These are phyloP conservation scores for Zoanthus solanderi DNA, from an alignment of 92 coral and sea anemone genomes.

Conservation along the genomic window DNA sequence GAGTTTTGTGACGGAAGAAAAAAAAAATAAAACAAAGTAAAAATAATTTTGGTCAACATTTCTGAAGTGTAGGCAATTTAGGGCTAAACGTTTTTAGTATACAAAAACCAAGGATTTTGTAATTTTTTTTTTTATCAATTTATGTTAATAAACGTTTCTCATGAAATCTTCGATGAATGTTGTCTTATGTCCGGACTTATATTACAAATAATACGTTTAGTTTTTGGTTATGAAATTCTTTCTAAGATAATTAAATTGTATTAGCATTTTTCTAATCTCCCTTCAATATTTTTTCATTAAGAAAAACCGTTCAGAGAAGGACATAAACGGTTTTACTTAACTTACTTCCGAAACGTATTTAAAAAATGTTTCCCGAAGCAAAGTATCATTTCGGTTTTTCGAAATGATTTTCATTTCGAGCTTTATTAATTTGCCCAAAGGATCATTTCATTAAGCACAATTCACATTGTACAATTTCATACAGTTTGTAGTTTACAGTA, in stretches of 20 bases:
- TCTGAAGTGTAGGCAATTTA: background rate
- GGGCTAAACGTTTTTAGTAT: background rate
- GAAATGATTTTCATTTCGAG: background rate
- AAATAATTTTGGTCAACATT: background rate
- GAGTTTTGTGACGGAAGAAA: background rate
- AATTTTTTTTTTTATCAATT: background rate
- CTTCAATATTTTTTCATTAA: no score
- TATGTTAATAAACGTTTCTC: background rate
- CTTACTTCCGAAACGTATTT: no score
- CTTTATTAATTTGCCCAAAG: background rate
- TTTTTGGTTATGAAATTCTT: background rate
- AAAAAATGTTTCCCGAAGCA: no score
- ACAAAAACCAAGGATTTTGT: background rate
- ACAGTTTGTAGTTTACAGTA: background rate
- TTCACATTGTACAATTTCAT: background rate
- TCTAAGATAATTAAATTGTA: background rate
- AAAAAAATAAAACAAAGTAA: background rate
- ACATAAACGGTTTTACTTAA: no score
- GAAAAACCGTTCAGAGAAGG: no score
- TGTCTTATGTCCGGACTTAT: background rate
- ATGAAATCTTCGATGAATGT: background rate
- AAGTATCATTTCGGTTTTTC: background rate
- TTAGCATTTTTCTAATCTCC: no score
- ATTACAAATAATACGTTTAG: background rate
- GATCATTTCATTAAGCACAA: background rate